Evolutionary conservation across 2,797 vertebrate genomes (phyloP).

Genomic region (Rhynchonycteris naso): DNA sequence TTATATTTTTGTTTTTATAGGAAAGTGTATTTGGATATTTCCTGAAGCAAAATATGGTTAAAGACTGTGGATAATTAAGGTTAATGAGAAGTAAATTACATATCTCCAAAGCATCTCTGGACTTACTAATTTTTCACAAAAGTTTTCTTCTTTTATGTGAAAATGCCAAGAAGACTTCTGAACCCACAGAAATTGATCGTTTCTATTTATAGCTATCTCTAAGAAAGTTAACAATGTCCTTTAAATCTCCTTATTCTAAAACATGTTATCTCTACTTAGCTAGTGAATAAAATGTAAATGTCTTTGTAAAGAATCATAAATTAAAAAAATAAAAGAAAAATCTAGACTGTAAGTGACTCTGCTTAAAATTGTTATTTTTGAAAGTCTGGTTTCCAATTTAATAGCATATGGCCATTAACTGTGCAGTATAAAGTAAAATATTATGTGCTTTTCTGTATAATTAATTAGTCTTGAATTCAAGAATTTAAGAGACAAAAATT

Average conservation of each 20-base stretch:
- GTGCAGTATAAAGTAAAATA: constrained; percentile 75
- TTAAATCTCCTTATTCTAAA: constrained; percentile 39
- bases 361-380: constrained; percentile 64
- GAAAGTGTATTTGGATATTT: constrained; percentile 69
- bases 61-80: constrained; percentile 67
- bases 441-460: constrained; percentile 76
- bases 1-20: constrained; percentile 71
- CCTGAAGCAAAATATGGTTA: constrained; percentile 68
- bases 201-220: constrained; percentile 2
- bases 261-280: neutral
- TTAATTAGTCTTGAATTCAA: constrained; percentile 75
- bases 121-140: constrained; percentile 77
- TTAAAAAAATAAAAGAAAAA: constrained; percentile 59
- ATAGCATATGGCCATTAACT: constrained; percentile 76
- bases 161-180: constrained; percentile 76
- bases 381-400: constrained; percentile 76
- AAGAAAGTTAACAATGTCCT: neutral
- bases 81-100: constrained; percentile 65
- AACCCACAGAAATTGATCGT: constrained; percentile 77
- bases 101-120: constrained; percentile 62
- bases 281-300: constrained; percentile 63
- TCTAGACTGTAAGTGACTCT: constrained; percentile 61
- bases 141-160: constrained; percentile 74
- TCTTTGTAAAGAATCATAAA: constrained; percentile 40
- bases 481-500: constrained; percentile 60